These are phyloP conservation scores for Scophthalmus maximus DNA, from an alignment of 2,113 vertebrate genomes.

Conservation along the genomic window DNA sequence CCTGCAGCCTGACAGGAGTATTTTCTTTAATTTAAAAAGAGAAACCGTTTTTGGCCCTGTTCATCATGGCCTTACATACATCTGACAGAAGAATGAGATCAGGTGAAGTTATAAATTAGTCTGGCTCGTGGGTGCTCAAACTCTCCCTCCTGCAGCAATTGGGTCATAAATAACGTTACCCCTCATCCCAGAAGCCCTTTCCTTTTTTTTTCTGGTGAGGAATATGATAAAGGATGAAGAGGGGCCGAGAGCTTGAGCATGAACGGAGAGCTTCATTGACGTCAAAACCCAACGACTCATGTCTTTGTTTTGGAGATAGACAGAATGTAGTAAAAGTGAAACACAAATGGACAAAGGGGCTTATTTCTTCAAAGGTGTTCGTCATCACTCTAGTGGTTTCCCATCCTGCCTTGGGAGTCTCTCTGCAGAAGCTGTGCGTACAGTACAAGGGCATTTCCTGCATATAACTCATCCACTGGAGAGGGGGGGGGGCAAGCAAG, in stretches of 20 bases:
- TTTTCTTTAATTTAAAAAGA: no score
- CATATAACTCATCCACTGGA: not conserved
- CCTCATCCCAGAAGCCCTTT: not conserved
- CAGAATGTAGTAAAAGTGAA: not conserved
- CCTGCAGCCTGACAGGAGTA: no score
- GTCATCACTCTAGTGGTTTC: constrained; percentile 24
- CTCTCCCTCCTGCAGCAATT: not conserved
- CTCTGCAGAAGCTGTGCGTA: not conserved
- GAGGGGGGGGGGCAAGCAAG: not conserved
- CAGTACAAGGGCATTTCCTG: constrained; percentile 12
- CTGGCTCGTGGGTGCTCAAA: constrained; percentile 8
- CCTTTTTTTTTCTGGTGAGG: not conserved
- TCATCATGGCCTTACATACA: not conserved
- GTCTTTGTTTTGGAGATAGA: not conserved
- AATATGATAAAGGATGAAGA: constrained; percentile 16
- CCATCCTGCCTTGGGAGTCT: constrained; percentile 30
- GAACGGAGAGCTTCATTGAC: not conserved
- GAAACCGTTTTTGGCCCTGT: not conserved
- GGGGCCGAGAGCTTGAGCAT: not conserved
- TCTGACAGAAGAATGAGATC: no score
- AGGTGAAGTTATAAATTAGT: not conserved
- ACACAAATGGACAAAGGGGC: constrained; percentile 1
- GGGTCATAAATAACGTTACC: constrained; percentile 15
- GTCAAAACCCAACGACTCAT: constrained; percentile 13
- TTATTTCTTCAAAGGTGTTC: constrained; percentile 46